phyloP scores from a whole-genome alignment of 2,797 vertebrate species.

The Muscicapa comitata region DNA sequence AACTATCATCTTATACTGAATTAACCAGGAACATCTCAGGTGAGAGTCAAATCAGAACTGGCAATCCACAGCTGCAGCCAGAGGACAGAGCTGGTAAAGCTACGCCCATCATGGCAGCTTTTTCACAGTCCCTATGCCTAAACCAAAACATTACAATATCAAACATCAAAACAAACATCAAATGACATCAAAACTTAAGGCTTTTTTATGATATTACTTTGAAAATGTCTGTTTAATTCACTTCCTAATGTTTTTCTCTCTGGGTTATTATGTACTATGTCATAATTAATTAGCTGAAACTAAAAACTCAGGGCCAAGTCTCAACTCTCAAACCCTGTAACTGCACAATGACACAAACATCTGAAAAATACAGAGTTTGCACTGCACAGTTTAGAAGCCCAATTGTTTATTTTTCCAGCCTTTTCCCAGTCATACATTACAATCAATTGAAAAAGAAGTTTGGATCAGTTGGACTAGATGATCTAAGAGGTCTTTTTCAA shows the following conservation, averaged over 20 bases:
- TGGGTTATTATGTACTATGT: neutral
- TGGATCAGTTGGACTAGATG: neutral
- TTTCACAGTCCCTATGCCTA: neutral
- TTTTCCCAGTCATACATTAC: neutral
- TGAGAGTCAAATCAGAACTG: neutral
- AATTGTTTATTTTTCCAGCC: neutral
- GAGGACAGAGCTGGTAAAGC: neutral
- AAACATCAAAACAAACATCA: neutral
- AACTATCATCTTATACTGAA: neutral
- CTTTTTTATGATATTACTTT: neutral
- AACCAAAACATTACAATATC: neutral
- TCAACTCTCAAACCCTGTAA: neutral
- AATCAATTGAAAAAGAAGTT: neutral
- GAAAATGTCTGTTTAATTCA: neutral
- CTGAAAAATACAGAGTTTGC: neutral
- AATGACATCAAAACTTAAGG: neutral
- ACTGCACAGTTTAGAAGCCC: neutral
- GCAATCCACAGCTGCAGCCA: neutral
- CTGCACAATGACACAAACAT: accelerated
- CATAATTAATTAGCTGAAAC: neutral
- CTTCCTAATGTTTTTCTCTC: neutral
- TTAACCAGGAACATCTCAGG: neutral
- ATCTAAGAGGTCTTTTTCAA: neutral
- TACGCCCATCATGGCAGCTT: neutral
- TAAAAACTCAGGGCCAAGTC: neutral